Conservation (phyloP, 2,797 vertebrate species). For the Prunella strophiata region DNA sequence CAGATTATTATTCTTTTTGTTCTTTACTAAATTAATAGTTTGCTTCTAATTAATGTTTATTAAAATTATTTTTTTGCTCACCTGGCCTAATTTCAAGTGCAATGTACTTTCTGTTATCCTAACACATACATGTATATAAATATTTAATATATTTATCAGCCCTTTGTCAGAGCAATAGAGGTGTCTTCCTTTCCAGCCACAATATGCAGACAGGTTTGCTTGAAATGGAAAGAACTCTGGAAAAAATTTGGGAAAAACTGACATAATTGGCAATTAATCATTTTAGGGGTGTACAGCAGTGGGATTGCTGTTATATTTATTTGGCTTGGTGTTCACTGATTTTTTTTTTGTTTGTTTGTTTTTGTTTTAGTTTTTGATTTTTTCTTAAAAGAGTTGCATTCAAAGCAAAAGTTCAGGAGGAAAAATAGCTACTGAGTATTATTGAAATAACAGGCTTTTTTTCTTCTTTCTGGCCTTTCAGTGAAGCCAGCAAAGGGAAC, state of each 20-base stretch:
- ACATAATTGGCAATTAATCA: neutral
- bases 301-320: neutral
- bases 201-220: neutral
- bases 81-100: neutral
- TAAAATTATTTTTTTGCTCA: neutral
- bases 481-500: neutral
- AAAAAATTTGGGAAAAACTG: neutral
- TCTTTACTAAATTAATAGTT: neutral
- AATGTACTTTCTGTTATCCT: neutral
- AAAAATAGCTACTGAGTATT: neutral
- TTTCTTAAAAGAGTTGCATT: neutral
- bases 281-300: neutral
- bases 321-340: neutral
- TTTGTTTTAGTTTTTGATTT: neutral
- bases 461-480: neutral
- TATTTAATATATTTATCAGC: neutral
- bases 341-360: neutral
- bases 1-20: neutral
- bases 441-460: neutral
- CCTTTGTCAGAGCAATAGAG: neutral
- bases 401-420: neutral
- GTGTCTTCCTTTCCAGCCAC: neutral
- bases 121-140: fast-evolving
- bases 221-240: neutral
- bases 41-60: neutral